Conservation (phyloP, 2,888 invertebrate genomes). For the Drosophila longiperda region DNA sequence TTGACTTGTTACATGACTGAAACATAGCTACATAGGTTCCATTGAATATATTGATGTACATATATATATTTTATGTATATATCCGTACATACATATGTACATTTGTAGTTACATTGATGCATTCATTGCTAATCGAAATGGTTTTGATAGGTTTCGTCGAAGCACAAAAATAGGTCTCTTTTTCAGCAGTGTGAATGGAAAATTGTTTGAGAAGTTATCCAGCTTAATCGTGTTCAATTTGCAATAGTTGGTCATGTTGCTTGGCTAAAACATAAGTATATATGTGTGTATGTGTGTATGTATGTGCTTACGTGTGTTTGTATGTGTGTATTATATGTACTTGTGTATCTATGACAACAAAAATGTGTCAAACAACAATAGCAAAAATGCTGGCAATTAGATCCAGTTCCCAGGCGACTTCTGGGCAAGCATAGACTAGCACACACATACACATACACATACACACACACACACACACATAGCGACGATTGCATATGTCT, state of each 20-base stretch:
- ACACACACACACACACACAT: constrained; percentile 1
- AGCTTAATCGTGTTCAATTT: constrained; percentile 1
- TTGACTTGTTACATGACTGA: background rate
- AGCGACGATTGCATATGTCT: constrained; percentile 10
- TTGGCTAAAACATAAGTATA: constrained; percentile 5
- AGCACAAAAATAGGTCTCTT: background rate
- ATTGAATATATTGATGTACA: background rate
- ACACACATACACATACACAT: constrained; percentile 20
- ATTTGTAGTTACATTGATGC: background rate
- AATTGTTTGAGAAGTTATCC: constrained; percentile 10
- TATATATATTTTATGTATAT: background rate
- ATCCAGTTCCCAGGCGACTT: constrained; percentile 48
- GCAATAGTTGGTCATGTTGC: constrained; percentile 10
- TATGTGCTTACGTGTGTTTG: background rate
- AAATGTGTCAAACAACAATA: constrained; percentile 51
- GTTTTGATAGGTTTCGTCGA: background rate
- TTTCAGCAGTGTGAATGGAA: background rate
- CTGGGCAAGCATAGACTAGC: constrained; percentile 30
- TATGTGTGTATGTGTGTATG: constrained; percentile 15
- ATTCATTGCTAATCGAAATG: background rate
- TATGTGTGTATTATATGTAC: constrained; percentile 6
- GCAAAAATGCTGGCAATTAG: constrained; percentile 40
- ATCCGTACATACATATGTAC: background rate
- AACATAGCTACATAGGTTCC: background rate
- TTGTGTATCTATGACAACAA: constrained; percentile 53